Percentiles rank a stretch among this genome's conserved stretches.
These are phyloP conservation scores for Acanthisitta chloris DNA, from an alignment of 2,113 vertebrate genomes.

Conservation along the genomic window DNA sequence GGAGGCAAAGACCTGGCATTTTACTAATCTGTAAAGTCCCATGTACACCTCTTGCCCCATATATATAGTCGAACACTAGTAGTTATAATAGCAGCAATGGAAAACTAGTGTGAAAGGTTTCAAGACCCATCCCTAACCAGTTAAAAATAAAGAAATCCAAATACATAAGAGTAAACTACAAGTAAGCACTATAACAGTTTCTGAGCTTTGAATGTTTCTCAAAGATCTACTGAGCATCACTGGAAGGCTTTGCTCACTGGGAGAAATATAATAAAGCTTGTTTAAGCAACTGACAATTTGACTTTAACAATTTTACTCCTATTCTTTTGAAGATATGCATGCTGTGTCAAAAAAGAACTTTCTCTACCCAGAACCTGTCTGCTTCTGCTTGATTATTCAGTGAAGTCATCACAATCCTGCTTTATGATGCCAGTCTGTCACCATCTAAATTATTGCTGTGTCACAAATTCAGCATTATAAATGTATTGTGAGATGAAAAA, in stretches of 20 bases:
- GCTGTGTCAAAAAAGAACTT: not conserved
- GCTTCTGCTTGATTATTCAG: not conserved
- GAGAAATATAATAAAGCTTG: not conserved
- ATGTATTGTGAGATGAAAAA: conserved; percentile 9
- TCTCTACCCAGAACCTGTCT: not conserved
- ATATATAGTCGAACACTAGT: not conserved
- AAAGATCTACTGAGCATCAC: not conserved
- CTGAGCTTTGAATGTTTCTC: not conserved
- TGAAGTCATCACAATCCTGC: conserved; percentile 25
- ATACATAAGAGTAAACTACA: not conserved
- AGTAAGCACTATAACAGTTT: not conserved
- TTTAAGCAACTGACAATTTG: not conserved
- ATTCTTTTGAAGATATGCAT: not conserved
- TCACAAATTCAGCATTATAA: conserved; percentile 46
- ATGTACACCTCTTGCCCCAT: not conserved
- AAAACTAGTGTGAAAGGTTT: not conserved
- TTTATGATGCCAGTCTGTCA: conserved; percentile 50
- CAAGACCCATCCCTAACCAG: not conserved
- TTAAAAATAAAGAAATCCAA: not conserved
- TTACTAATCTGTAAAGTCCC: not conserved
- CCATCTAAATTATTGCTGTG: conserved; percentile 36
- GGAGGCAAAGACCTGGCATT: not conserved
- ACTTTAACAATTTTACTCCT: not conserved
- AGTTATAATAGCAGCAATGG: not conserved
- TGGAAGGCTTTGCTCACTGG: not conserved